A percentile compares a stretch with the other conserved stretches of the same genome.
Evolutionary conservation across 2,113 vertebrate genomes (phyloP).

Genomic region (Ramphastos sulfuratus): DNA sequence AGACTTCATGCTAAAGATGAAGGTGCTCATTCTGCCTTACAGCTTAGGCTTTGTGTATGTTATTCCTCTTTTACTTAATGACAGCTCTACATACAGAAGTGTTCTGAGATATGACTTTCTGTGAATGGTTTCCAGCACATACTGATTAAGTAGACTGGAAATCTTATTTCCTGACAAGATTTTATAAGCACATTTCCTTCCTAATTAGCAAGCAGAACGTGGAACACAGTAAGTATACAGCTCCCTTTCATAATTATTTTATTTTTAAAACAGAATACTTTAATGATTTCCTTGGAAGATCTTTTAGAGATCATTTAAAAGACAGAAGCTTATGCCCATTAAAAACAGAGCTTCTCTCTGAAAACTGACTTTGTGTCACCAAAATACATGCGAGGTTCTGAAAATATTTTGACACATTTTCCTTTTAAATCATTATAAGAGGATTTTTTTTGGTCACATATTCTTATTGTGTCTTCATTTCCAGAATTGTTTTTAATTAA

Average conservation of each 20-base stretch:
- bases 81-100: not conserved
- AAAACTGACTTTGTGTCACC: conserved; percentile 51
- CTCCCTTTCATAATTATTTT: not conserved
- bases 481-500: conserved; percentile 68
- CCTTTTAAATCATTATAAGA: not conserved
- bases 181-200: conserved; percentile 7
- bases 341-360: conserved; percentile 3
- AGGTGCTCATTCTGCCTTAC: not conserved
- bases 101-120: not conserved
- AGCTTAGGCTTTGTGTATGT: not conserved
- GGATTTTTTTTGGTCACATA: not conserved
- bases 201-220: not conserved
- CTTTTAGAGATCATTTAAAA: not conserved
- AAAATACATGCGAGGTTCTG: conserved; percentile 31
- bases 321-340: conserved; percentile 30
- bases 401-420: conserved; percentile 71
- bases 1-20: not conserved
- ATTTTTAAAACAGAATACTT: conserved; percentile 4
- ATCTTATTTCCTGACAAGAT: not conserved
- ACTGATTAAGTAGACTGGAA: not conserved
- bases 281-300: not conserved
- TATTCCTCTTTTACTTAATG: not conserved
- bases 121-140: not conserved
- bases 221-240: not conserved
- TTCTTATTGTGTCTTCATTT: conserved; percentile 54